Evolutionary conservation across 1,140 invertebrate species (phyloP), one percentile per base, ranked within the genome.

Genomic region (Macrobrachium nipponense): DNA sequence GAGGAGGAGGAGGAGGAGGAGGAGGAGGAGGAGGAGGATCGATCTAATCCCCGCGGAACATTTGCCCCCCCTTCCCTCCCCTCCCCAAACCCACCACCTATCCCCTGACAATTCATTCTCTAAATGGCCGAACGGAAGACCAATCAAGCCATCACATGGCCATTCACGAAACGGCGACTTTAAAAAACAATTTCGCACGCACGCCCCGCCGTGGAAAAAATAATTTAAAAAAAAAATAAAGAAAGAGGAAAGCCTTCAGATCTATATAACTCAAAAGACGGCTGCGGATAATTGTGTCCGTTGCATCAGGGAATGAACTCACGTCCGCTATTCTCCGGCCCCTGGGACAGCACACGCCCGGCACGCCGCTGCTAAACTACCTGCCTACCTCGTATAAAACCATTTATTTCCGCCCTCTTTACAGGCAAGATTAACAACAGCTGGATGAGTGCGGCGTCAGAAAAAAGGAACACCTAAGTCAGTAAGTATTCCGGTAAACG

Each of bases 221-320:
- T 27, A 68, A 20, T 11, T 17, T 18, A 51, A 72, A n/a, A 68
- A 66, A 72, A 23, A 72, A 51, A 81, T 64, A 36, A 51, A 60
- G 17, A 64, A 5, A 51, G 15, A 27, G 36, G 60, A 72, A 61
- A 36, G 27, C 27, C 27, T 36, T 36, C 27, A 36, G 27, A 36
- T 36, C 27, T 36, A 36, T 36, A 36, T 36, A 36, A 36, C 27
- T 36, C 27, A 36, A 36, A 36, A 36, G 59, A 72, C 15, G 36
- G 82, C n/a, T 44, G 82, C 18, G 44, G 73, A n/a, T 44, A 51
- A 59, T 76, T 75, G 73, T 75, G 36, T 20, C 27, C 23, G 73
- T 51, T 76, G 73, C n/a, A 76, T 76, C 27, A 51, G 73, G 27
- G 27, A 36, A 36, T 36, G 27, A 36, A n/a, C 64, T n/a, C 64